These are phyloP conservation scores for Mohoua ochrocephala DNA, from an alignment of 2,113 vertebrate genomes.

Conservation along the genomic window DNA sequence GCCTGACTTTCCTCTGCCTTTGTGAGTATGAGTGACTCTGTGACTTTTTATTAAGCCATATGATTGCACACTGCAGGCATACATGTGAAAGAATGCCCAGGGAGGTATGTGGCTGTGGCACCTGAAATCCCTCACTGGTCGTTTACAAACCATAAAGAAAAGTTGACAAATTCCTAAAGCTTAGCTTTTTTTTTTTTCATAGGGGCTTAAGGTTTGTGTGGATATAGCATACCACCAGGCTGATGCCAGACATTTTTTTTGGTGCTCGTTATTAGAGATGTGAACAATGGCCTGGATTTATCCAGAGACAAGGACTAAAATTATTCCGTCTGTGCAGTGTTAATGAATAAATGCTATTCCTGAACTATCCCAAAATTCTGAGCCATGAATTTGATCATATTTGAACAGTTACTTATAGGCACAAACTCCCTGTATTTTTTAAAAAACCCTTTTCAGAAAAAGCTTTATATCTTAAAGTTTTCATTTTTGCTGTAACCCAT, in stretches of 20 bases:
- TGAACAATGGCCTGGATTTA: not conserved
- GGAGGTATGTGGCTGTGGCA: not conserved
- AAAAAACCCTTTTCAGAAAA: not conserved
- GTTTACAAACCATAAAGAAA: not conserved
- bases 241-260: not conserved
- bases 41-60: conserved; percentile 27
- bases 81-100: conserved; percentile 1
- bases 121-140: not conserved
- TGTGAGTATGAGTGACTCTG: not conserved
- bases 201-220: not conserved
- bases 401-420: not conserved
- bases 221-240: not conserved
- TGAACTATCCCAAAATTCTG: not conserved
- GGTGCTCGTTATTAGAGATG: not conserved
- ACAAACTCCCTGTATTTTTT: not conserved
- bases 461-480: not conserved
- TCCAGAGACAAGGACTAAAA: not conserved
- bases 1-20: not conserved
- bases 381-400: not conserved
- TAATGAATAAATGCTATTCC: not conserved
- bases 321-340: not conserved
- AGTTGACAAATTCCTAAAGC: conserved; percentile 17
- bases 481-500: not conserved
- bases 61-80: not conserved
- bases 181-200: not conserved